Evolutionary conservation across 2,113 vertebrate species (phyloP).

Genomic region (Cyanoramphus novaezelandiae): DNA sequence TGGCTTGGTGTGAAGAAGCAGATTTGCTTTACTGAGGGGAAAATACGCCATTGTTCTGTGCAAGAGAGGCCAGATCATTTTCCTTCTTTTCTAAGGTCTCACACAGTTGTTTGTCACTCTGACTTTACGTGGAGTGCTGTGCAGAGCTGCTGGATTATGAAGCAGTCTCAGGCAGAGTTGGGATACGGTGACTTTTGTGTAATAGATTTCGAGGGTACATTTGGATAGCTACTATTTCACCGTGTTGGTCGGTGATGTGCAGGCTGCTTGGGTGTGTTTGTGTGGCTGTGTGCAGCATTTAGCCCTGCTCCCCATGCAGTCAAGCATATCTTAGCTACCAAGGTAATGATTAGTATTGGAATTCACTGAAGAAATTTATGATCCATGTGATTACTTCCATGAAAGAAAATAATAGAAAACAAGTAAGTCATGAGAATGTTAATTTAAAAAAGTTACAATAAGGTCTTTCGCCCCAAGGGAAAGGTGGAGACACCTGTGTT

Average conservation of each 20-base stretch:
- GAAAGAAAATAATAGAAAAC: constrained; percentile 34
- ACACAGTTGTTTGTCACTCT: background rate
- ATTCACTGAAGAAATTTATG: constrained; percentile 61
- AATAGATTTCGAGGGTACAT: background rate
- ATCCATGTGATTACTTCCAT: constrained; percentile 56
- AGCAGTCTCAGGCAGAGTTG: background rate
- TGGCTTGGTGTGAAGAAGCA: background rate
- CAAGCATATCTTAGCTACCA: constrained; percentile 26
- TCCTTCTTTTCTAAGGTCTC: background rate
- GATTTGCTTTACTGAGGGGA: background rate
- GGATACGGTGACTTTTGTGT: background rate
- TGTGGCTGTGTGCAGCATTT: background rate
- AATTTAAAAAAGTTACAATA: constrained; percentile 9
- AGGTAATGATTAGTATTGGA: constrained; percentile 60
- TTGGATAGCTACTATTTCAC: background rate
- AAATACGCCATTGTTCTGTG: background rate
- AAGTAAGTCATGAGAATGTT: constrained; percentile 33
- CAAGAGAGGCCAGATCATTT: background rate
- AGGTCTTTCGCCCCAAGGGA: background rate
- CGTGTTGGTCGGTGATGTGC: background rate
- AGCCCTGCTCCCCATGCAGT: constrained; percentile 13
- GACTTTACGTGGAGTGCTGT: background rate
- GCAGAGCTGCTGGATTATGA: background rate
- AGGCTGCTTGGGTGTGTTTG: background rate
- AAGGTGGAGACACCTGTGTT: background rate